A percentile compares a stretch with the other conserved stretches of the same genome.
Conservation (phyloP, 2,797 vertebrate species). For the Fundulus diaphanus region DNA sequence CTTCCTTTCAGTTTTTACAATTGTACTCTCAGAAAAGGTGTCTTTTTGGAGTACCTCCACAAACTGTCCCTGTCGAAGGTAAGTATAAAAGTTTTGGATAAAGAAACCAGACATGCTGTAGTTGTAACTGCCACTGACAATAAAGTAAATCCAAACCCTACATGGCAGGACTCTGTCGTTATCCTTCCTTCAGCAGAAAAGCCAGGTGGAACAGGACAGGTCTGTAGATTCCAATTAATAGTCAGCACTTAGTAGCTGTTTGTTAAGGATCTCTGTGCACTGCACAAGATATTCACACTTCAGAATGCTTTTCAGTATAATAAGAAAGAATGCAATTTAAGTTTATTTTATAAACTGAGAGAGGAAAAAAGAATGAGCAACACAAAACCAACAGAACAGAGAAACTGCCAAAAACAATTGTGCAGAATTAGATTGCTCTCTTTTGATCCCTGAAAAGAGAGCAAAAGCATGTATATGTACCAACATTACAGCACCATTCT, state of each 20-base stretch:
- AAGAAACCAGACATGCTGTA: not conserved
- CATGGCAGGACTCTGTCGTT: not conserved
- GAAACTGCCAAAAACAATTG: constrained; percentile 64
- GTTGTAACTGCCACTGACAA: not conserved
- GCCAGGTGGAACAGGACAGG: not conserved
- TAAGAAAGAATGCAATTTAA: not conserved
- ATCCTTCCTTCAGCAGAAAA: not conserved
- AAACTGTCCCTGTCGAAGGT: not conserved
- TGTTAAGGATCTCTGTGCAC: not conserved
- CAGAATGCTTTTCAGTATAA: not conserved
- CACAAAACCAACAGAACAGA: constrained; percentile 45
- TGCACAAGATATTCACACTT: not conserved
- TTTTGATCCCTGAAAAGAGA: constrained; percentile 60
- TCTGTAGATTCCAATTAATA: not conserved
- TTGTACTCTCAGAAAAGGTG: not conserved
- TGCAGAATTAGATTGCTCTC: constrained; percentile 71
- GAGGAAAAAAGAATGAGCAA: constrained; percentile 13
- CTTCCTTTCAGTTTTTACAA: not conserved
- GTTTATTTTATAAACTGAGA: not conserved
- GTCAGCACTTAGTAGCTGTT: not conserved
- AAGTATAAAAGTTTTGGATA: not conserved
- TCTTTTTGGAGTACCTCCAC: not conserved
- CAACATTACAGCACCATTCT: constrained; percentile 63
- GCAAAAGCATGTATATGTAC: constrained; percentile 51
- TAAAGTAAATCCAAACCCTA: not conserved